Evolutionary conservation across 2,888 invertebrate species (phyloP), one percentile per base, ranked within the genome.

Genomic region (Ctena decussata): DNA sequence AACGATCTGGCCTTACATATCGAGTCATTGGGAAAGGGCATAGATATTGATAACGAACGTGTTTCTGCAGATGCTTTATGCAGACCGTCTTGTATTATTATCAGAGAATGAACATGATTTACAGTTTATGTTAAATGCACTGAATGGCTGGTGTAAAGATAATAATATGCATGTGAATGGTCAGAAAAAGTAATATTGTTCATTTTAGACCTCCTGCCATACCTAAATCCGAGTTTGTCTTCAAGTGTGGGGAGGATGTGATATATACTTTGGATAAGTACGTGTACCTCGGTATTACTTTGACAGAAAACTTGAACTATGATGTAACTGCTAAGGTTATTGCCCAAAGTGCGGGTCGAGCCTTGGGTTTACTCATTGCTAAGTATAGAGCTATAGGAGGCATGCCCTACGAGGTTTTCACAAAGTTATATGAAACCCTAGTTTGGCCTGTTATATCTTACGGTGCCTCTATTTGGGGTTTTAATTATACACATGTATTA

Each of bases 101-200:
- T 65, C 80, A 8, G 80, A 85, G 74, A 84, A 72, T 41, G 74
- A 71, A n/a, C 18, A 32, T 57, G 86, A 88, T 53, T 53, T 86
- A 39, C 84, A 88, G 53, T 15, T 24, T 27, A 24, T 86, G 35
- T 24, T 88, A n/a, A 72, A 86, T 80, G 72, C 18, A 27, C 30
- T 90, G 5, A 30, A 60, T 49, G 32, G 35, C 21, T 86, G 90
- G 88, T 85, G 85, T 60, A 41, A 37, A 18, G 6, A 35, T n/a
- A 86, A 82, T 81, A 60, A 60, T 65, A 80, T 85, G 73, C 15
- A 18, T n/a, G 57, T 90, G 21, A 90, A 90, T 71, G 24, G 5
- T 39, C n/a, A 32, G 27, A 15, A 90, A 90, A 80, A 78, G 88
- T 41, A 86, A 85, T 60, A 53, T 84, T 80, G 75, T 88, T 12